A percentile compares a stretch with the other conserved stretches of the same genome.
Conservation (phyloP, 2,888 invertebrate species). For the Malthinus flaveolus region DNA sequence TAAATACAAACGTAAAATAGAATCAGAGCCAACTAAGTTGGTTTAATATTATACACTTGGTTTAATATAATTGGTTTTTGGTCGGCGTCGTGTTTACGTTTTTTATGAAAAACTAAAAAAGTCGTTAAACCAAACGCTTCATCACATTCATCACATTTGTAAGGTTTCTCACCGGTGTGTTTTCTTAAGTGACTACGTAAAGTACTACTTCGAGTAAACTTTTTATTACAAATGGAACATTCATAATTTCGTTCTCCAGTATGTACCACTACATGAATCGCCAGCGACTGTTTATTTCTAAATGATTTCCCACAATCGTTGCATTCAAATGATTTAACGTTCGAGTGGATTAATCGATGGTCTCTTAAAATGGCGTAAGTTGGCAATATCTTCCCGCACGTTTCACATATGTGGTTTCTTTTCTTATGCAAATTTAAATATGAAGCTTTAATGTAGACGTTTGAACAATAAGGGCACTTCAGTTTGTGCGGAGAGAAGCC, state of each 20-base stretch:
- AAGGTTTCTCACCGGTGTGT: conserved; percentile 56
- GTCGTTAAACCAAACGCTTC: conserved; percentile 34
- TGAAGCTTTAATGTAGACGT: not conserved
- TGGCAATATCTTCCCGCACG: conserved; percentile 56
- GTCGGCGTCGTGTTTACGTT: no score
- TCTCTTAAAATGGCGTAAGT: conserved; percentile 50
- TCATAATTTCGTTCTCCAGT: conserved; percentile 50
- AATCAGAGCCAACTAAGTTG: no score
- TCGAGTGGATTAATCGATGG: conserved; percentile 46
- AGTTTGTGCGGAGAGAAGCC: no score
- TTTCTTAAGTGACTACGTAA: conserved; percentile 55
- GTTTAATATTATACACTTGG: no score
- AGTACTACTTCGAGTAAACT: conserved; percentile 45
- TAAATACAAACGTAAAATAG: no score
- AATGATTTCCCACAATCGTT: conserved; percentile 49
- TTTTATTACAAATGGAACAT: conserved; percentile 8
- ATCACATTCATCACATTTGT: conserved; percentile 52
- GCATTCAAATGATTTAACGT: conserved; percentile 50
- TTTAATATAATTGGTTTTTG: no score
- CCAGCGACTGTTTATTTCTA: conserved; percentile 21
- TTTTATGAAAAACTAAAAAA: no score
- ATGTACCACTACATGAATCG: conserved; percentile 43
- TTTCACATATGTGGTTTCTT: conserved; percentile 47
- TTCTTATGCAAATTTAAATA: no score
- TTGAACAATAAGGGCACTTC: not conserved